Evolutionary conservation across 2,113 vertebrate genomes (phyloP).

Genomic region (Poecile atricapillus): DNA sequence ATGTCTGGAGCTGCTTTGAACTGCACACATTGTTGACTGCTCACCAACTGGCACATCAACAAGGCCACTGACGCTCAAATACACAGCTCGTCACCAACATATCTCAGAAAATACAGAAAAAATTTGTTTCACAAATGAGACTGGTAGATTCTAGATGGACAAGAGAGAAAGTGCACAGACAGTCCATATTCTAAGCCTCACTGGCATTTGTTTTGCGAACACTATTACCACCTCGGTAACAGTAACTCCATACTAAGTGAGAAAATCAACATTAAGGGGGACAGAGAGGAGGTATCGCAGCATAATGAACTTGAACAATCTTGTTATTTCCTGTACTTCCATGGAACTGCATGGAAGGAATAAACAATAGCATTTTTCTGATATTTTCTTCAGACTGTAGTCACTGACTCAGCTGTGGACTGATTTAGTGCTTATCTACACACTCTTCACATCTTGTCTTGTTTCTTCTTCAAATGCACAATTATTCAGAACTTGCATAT

Average conservation of each 20-base stretch:
- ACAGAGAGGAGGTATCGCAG: background rate
- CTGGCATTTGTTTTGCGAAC: background rate
- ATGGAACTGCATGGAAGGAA: background rate
- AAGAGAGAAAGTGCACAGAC: background rate
- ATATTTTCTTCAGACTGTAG: background rate
- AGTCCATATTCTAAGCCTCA: background rate
- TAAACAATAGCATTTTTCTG: background rate
- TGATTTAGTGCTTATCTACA: background rate
- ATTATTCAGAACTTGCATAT: background rate
- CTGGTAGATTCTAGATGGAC: background rate
- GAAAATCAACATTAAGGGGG: background rate
- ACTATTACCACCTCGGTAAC: background rate
- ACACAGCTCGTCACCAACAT: background rate
- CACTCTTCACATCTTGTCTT: background rate
- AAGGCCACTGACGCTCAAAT: background rate
- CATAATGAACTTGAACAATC: background rate
- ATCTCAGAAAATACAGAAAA: background rate
- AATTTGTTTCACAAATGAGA: accelerated
- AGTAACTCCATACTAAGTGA: background rate
- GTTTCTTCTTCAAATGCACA: background rate
- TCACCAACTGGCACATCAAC: background rate
- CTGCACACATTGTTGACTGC: background rate
- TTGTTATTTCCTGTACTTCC: background rate
- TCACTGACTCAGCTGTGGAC: background rate
- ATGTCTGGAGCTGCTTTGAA: background rate